Evolutionary conservation across 2,888 invertebrate species (phyloP).

Genomic region (Brassicogethes aeneus): DNA sequence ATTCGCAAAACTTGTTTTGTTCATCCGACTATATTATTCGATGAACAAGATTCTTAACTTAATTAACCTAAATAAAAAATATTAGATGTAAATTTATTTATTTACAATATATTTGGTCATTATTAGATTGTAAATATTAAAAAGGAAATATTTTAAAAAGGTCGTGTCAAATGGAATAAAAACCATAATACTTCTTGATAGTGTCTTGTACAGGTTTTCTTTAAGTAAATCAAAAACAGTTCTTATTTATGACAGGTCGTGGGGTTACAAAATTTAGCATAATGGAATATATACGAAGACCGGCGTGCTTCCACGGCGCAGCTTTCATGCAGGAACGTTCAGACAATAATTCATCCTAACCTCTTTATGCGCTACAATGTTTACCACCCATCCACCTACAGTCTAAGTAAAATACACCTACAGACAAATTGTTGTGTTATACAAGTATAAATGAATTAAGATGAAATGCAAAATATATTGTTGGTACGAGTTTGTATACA

Average conservation of each 20-base stretch:
- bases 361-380: slow-evolving; percentile 15
- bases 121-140: no score
- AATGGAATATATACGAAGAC: slow-evolving; percentile 25
- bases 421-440: no score
- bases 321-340: slow-evolving; percentile 20
- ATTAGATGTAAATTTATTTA: no score
- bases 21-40: no score
- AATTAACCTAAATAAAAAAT: no score
- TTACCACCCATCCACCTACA: neutral
- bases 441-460: no score
- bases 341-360: slow-evolving; percentile 25
- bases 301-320: slow-evolving; percentile 14
- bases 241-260: slow-evolving; percentile 27
- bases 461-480: neutral
- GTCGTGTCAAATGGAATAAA: neutral
- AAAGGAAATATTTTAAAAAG: neutral
- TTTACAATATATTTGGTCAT: no score
- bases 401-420: no score
- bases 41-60: no score
- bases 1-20: no score
- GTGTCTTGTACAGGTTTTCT: neutral
- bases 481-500: no score
- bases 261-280: slow-evolving; percentile 28
- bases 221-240: slow-evolving; percentile 27
- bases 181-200: neutral